Evolutionary conservation across 2,888 invertebrate genomes (phyloP).

Genomic region (Ophioninae sp.): DNA sequence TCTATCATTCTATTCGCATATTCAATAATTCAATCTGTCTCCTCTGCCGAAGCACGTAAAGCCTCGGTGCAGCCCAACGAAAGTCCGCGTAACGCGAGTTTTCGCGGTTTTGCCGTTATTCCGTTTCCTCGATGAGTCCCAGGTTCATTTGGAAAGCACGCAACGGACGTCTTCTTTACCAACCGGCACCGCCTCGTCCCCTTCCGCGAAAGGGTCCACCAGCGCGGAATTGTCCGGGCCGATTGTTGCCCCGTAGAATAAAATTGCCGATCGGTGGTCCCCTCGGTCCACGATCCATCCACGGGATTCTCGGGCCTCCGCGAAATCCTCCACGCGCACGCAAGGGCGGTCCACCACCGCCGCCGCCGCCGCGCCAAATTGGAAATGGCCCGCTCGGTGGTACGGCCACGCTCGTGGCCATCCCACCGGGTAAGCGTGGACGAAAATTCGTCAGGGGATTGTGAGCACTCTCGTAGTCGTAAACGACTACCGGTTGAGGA

Average conservation of each 20-base stretch:
- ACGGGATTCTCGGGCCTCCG: conserved; percentile 80
- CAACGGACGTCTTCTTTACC: conserved; percentile 68
- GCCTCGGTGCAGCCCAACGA: conserved; percentile 16
- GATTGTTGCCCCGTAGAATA: conserved; percentile 74
- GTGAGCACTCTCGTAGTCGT: conserved; percentile 70
- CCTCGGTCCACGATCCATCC: conserved; percentile 79
- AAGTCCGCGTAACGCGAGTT: conserved; percentile 5
- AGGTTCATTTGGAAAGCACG: conserved; percentile 80
- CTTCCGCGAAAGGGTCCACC: conserved; percentile 74
- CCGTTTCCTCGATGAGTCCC: not conserved
- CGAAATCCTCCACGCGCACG: conserved; percentile 80
- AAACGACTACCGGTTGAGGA: conserved; percentile 67
- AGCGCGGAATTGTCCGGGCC: conserved; percentile 78
- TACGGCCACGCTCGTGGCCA: conserved; percentile 63
- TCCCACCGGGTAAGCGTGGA: conserved; percentile 42
- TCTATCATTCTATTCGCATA: conserved; percentile 15
- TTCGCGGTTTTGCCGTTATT: conserved; percentile 23
- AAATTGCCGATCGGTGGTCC: conserved; percentile 72
- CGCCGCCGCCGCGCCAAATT: conserved; percentile 78
- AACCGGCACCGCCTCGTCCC: conserved; percentile 72
- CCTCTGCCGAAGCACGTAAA: not conserved
- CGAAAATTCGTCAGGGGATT: conserved; percentile 53
- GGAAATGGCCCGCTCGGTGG: conserved; percentile 70
- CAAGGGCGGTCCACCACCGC: conserved; percentile 65
- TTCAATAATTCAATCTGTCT: not conserved